Evolutionary conservation across 2,113 vertebrate genomes (phyloP).

Genomic region (Plectropomus leopardus): DNA sequence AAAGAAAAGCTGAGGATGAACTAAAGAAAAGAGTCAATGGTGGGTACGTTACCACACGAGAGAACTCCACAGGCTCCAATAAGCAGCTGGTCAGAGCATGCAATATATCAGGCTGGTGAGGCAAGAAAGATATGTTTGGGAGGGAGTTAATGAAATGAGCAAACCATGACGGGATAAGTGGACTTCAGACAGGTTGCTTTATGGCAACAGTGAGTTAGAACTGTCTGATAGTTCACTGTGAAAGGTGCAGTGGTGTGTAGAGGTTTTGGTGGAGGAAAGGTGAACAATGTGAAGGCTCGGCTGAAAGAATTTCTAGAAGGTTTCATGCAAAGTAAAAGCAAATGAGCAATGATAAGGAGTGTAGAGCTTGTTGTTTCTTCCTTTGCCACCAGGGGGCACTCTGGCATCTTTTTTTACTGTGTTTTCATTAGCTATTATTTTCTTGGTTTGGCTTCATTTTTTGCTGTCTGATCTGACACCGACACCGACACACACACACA

Average conservation of each 20-base stretch:
- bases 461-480: background rate
- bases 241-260: background rate
- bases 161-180: background rate
- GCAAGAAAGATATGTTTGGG: constrained; percentile 49
- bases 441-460: background rate
- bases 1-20: constrained; percentile 1
- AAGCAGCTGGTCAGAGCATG: constrained; percentile 66
- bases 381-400: constrained; percentile 47
- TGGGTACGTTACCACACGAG: constrained; percentile 60
- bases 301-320: background rate
- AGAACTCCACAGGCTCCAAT: constrained; percentile 68
- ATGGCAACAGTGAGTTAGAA: background rate
- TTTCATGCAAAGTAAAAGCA: constrained; percentile 21
- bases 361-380: background rate
- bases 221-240: background rate
- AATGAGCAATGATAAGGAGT: background rate
- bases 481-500: constrained; percentile 8
- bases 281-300: background rate
- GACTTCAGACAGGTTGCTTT: background rate
- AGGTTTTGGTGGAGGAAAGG: background rate
- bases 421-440: too few relatives aligned
- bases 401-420: constrained; percentile 1
- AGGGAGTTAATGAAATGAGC: constrained; percentile 27
- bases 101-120: constrained; percentile 66
- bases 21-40: background rate